Evolutionary conservation across 2,797 vertebrate species (phyloP).

Genomic region (Halcyon smyrnensis): DNA sequence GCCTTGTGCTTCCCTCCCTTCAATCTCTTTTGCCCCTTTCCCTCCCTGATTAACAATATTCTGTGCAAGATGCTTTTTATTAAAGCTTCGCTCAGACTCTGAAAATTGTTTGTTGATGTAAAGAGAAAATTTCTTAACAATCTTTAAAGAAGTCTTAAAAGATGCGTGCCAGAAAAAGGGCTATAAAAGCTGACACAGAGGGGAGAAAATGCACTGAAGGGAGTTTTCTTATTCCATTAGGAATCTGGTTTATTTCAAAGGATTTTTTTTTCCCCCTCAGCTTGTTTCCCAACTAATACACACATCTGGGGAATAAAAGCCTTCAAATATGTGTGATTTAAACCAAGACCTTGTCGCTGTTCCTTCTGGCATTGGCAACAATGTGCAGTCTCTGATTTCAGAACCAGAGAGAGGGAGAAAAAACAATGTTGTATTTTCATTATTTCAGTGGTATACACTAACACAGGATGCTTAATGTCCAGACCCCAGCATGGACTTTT

Average conservation of each 20-base stretch:
- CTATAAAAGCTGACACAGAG: slow-evolving; percentile 63
- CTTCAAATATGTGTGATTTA: background rate
- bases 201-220: slow-evolving; percentile 37
- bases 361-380: background rate
- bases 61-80: slow-evolving; percentile 68
- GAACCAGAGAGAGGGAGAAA: background rate
- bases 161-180: slow-evolving; percentile 55
- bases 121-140: slow-evolving; percentile 67
- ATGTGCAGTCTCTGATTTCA: background rate
- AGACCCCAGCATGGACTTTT: background rate
- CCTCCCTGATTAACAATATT: slow-evolving; percentile 36
- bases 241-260: slow-evolving; percentile 70
- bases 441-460: background rate
- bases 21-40: background rate
- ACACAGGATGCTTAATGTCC: fast-evolving
- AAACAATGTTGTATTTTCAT: background rate
- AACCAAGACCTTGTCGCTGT: background rate
- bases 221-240: slow-evolving; percentile 51
- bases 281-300: slow-evolving; percentile 15
- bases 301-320: background rate
- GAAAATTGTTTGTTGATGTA: slow-evolving; percentile 64
- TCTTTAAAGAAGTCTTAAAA: slow-evolving; percentile 68
- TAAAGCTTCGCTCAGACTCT: slow-evolving; percentile 38
- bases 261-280: background rate
- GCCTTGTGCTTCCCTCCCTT: background rate